Conservation (phyloP, 2,113 vertebrate species). For the Podarcis muralis region DNA sequence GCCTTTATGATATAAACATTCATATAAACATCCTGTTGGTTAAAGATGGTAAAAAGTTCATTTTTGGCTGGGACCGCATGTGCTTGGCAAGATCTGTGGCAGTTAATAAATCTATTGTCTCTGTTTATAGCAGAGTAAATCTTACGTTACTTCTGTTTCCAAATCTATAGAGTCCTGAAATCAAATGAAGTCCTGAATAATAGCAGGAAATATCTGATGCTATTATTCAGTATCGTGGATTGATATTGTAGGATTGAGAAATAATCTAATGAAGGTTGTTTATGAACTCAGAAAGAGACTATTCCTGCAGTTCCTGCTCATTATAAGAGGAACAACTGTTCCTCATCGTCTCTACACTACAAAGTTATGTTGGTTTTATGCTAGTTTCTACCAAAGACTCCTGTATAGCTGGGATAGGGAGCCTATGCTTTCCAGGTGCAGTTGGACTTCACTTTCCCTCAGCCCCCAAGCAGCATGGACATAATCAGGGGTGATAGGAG, state of each 20-base stretch:
- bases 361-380: neutral
- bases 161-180: constrained; percentile 42
- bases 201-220: constrained; percentile 35
- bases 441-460: neutral
- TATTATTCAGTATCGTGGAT: neutral
- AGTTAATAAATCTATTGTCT: constrained; percentile 55
- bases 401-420: neutral
- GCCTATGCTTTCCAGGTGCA: neutral
- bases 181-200: constrained; percentile 51
- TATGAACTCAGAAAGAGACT: neutral
- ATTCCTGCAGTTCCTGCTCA: neutral
- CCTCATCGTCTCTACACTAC: neutral
- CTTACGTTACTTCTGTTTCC: constrained; percentile 44
- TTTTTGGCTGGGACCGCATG: constrained; percentile 49
- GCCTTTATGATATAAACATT: constrained; percentile 72
- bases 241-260: constrained; percentile 14
- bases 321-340: too few relatives aligned
- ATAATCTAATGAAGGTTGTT: constrained; percentile 22
- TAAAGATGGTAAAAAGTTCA: constrained; percentile 58
- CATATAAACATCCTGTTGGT: constrained; percentile 56
- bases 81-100: constrained; percentile 65
- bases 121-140: constrained; percentile 52
- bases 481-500: neutral
- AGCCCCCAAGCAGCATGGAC: neutral
- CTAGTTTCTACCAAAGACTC: neutral